phyloP scores from a whole-genome alignment of 2,888 invertebrate genomes.

The Scaptomyza caliginosa region DNA sequence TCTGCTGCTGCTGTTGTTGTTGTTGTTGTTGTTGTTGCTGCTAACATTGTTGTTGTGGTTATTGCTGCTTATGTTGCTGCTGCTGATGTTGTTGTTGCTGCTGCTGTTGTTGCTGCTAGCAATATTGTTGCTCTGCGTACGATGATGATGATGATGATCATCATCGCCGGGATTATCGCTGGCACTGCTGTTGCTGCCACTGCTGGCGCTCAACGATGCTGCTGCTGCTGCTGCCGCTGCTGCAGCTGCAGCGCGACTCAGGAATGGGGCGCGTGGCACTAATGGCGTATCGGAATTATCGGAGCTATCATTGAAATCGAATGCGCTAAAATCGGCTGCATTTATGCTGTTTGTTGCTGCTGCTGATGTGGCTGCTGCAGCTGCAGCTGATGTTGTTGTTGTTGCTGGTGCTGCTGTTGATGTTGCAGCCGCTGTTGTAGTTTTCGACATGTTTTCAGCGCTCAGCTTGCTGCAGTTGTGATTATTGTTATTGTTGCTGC shows the following conservation, averaged over 20 bases:
- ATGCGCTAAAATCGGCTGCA: conserved; percentile 82
- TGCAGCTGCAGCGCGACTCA: conserved; percentile 78
- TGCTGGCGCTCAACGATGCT: conserved; percentile 49
- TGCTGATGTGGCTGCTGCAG: conserved; percentile 39
- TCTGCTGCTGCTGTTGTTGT: conserved; percentile 29
- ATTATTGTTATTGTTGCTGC: conserved; percentile 25
- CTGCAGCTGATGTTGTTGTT: conserved; percentile 16
- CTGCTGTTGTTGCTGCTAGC: conserved; percentile 32
- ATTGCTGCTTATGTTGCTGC: conserved; percentile 29
- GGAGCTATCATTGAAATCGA: conserved; percentile 84
- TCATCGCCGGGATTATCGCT: conserved; percentile 27
- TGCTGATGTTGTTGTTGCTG: conserved; percentile 25
- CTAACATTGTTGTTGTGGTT: conserved; percentile 17
- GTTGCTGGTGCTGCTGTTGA: conserved; percentile 24
- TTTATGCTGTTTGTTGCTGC: conserved; percentile 27
- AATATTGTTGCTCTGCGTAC: conserved; percentile 25
- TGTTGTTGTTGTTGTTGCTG: conserved; percentile 21
- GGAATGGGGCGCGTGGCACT: conserved; percentile 81
- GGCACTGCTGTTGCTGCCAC: conserved; percentile 50
- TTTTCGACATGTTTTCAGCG: conserved; percentile 20
- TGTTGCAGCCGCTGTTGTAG: conserved; percentile 23
- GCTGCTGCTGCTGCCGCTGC: conserved; percentile 62
- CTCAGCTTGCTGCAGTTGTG: conserved; percentile 16
- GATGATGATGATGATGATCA: conserved; percentile 5
- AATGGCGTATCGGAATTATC: conserved; percentile 81